phyloP scores from a whole-genome alignment of 2,797 vertebrate species.

The Mionectes olivaceus region DNA sequence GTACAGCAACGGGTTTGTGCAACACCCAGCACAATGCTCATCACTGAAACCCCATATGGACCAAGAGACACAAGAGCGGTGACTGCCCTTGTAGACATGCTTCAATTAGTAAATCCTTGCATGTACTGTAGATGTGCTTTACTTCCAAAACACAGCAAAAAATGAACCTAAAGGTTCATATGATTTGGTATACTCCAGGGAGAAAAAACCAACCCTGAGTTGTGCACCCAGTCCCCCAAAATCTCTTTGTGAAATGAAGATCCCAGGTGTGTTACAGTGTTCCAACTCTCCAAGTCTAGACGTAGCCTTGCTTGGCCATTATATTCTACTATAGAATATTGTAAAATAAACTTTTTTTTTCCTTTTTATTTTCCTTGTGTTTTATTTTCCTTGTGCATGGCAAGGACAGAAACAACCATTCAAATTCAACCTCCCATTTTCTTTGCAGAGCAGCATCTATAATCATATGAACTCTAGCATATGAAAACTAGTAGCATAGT shows the following conservation, averaged over 20 bases:
- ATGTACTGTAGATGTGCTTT: background rate
- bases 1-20: background rate
- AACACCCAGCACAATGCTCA: background rate
- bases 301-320: background rate
- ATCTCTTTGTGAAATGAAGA: background rate
- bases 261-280: background rate
- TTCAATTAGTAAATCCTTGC: background rate
- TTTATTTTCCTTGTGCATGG: background rate
- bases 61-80: background rate
- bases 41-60: background rate
- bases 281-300: background rate
- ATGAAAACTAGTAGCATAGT: background rate
- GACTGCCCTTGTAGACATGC: background rate
- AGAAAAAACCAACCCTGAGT: background rate
- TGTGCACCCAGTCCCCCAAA: background rate
- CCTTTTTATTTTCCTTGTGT: background rate
- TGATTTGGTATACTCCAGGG: background rate
- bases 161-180: background rate
- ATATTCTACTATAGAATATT: background rate
- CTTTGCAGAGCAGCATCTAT: background rate
- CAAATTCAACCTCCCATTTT: background rate
- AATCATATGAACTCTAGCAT: background rate
- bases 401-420: background rate
- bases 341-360: background rate
- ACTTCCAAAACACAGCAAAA: background rate